Percentiles rank a stretch among this genome's conserved stretches.
phyloP scores from a whole-genome alignment of 2,888 invertebrate genomes.

The Crioceris asparagi region DNA sequence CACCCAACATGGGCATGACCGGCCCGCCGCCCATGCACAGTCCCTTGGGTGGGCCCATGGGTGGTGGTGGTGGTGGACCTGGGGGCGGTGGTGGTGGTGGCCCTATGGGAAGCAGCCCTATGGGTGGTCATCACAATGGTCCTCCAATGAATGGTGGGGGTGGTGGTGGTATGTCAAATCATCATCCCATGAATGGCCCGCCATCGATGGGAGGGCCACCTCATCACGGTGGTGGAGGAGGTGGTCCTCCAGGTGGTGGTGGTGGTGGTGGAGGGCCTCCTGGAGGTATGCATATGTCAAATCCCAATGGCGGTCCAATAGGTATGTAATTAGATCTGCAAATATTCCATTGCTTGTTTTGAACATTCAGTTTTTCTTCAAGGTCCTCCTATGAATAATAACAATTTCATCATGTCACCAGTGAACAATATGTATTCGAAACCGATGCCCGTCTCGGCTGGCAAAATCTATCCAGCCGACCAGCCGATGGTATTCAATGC shows the following conservation, averaged over 20 bases:
- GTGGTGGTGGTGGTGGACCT: conserved; percentile 42
- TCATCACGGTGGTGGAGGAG: conserved; percentile 18
- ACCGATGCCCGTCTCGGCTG: conserved; percentile 86
- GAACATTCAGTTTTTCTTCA: no score
- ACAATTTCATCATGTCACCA: conserved; percentile 38
- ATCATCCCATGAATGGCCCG: conserved; percentile 52
- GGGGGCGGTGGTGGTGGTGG: conserved; percentile 26
- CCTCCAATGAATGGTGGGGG: conserved; percentile 62
- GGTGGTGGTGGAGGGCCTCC: conserved; percentile 17
- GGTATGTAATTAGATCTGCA: no score
- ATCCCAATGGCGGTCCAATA: conserved; percentile 25
- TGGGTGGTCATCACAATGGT: conserved; percentile 22
- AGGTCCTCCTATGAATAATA: conserved; percentile 39
- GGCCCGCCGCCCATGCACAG: conserved; percentile 41
- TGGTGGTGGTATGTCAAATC: conserved; percentile 20
- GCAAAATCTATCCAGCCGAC: conserved; percentile 88
- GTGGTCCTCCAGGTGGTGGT: conserved; percentile 10
- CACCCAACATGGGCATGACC: conserved; percentile 17
- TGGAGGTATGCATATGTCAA: conserved; percentile 22
- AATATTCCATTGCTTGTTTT: no score
- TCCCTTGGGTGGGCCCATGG: conserved; percentile 59
- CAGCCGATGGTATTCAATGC: conserved; percentile 98
- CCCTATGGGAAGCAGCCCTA: conserved; percentile 27
- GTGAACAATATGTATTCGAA: conserved; percentile 58
- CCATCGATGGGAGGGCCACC: conserved; percentile 50